Evolutionary conservation across 2,888 invertebrate species (phyloP), one percentile per base, ranked within the genome.

Genomic region (Quadriops clusia): DNA sequence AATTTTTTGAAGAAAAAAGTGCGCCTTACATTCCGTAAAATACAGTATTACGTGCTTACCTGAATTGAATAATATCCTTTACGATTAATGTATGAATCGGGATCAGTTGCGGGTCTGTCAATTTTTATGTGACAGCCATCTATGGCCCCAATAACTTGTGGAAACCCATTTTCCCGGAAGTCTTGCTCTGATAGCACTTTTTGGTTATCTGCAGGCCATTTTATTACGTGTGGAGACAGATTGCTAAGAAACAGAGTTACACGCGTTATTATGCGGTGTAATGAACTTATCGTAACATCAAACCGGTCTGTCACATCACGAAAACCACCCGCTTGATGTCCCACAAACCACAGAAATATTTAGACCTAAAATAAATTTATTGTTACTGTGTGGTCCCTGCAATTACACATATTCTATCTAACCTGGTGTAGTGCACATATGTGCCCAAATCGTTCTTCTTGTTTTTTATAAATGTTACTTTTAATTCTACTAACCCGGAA

Each of bases 301-400:
- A 39, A 40, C 6, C 38, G 11, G 20, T 40, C 38, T n/a, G 37
- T 38, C 9, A 39, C 34, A 35, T 40, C 37, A 8, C 36, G 24
- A 32, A 34, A 40, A 5, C 17, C 20, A 10, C 33, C 28, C 3
- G 37, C 32, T 25, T 40, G 28, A 23, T 37, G 38, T 1, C 38
- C 38, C 13, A 16, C 32, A 34, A 34, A 39, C 34, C 36, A 36
- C 9, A 34, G 14, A 29, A 24, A 36, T 21, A 29, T 29, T 13
- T n/a, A n/a, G n/a, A n/a, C n/a, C n/a, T n/a, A n/a, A n/a, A n/a
- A n/a, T n/a, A n/a, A n/a, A n/a, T n/a, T n/a, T n/a, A n/a, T n/a
- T n/a, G n/a, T n/a, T n/a, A n/a, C n/a, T n/a, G n/a, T n/a, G n/a
- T n/a, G n/a, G n/a, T n/a, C n/a, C n/a, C n/a, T n/a, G n/a, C n/a